Evolutionary conservation across 2,113 vertebrate species (phyloP), one percentile per base, ranked within the genome.

Genomic region (Neofelis nebulosa): DNA sequence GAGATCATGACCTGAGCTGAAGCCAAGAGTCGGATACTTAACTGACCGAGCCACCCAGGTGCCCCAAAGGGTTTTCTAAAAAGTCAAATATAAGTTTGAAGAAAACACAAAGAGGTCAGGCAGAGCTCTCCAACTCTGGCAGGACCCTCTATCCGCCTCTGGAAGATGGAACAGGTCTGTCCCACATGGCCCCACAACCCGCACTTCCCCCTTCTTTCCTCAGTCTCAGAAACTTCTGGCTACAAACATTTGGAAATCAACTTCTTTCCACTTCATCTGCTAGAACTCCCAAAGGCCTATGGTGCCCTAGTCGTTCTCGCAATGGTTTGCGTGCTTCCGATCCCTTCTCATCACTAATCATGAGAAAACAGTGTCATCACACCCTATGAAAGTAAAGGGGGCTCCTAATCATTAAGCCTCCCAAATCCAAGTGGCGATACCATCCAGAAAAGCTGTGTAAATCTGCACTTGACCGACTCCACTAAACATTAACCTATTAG

Each of bases 401-500:
- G 7, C 2, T 68, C 73, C 45, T 88, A 78, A 80, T 94, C 55
- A 68, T 36, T 50, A 87, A 95, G 74, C 78, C 57, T 66, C 10
- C 0, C n/a, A 69, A 50, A 84, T 45, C 57, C 68, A 65, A 3
- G 57, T 14, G 25, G 48, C 7, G 5, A 73, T 12, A 15, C 27
- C 2, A 7, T 45, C 95, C 71, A 57, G 63, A 57, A 86, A 95
- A 89, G 65, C 87, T 41, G 68, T 88, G 90, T n/a, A 65, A 92
- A 80, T 55, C 65, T 78, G 36, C 23, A 16, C 57, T 89, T 90
- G 79, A 90, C 61, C 23, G 61, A 63, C 71, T 61, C 69, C 69
- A 92, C 71, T 80, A 96, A 97, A 96, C 71, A 95, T 93, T 96
- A 95, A 93, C 95, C 66, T 48, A 1, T 27, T 18, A 27, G 96